Conservation (phyloP, 2,888 invertebrate genomes). For the Plutella xylostella region DNA sequence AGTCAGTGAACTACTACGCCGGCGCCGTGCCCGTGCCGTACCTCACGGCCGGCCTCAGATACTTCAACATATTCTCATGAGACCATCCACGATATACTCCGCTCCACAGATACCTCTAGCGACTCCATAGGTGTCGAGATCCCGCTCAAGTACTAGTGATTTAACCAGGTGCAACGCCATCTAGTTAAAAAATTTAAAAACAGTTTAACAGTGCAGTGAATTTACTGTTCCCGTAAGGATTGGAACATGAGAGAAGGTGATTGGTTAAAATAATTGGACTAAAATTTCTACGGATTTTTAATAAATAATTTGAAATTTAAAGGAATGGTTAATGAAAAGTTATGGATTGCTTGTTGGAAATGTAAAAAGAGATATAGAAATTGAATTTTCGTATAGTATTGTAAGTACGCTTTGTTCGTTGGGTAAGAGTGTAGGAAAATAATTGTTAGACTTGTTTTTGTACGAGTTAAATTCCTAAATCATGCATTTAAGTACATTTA, state of each 20-base stretch:
- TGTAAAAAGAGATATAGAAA: slow-evolving; percentile 43
- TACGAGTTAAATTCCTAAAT: slow-evolving; percentile 15
- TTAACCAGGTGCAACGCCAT: slow-evolving; percentile 24
- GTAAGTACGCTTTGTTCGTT: slow-evolving; percentile 53
- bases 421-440: slow-evolving; percentile 45
- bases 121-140: slow-evolving; percentile 29
- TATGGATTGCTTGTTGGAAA: slow-evolving; percentile 57
- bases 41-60: slow-evolving; percentile 49
- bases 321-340: slow-evolving; percentile 33
- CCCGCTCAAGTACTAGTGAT: slow-evolving; percentile 33
- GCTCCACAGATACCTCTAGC: slow-evolving; percentile 20
- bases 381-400: slow-evolving; percentile 33
- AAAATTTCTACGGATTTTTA: slow-evolving; percentile 47
- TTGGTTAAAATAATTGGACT: slow-evolving; percentile 36
- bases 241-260: slow-evolving; percentile 65
- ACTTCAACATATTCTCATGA: slow-evolving; percentile 56
- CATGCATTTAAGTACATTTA: slow-evolving; percentile 21
- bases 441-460: slow-evolving; percentile 38
- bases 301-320: slow-evolving; percentile 29
- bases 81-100: slow-evolving; percentile 30
- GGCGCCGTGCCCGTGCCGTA: slow-evolving; percentile 61
- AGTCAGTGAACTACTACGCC: slow-evolving; percentile 71
- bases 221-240: slow-evolving; percentile 26
- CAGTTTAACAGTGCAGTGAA: slow-evolving; percentile 36
- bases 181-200: slow-evolving; percentile 33